Conservation (phyloP, 2,888 invertebrate genomes). For the Drosophila diplacantha region DNA sequence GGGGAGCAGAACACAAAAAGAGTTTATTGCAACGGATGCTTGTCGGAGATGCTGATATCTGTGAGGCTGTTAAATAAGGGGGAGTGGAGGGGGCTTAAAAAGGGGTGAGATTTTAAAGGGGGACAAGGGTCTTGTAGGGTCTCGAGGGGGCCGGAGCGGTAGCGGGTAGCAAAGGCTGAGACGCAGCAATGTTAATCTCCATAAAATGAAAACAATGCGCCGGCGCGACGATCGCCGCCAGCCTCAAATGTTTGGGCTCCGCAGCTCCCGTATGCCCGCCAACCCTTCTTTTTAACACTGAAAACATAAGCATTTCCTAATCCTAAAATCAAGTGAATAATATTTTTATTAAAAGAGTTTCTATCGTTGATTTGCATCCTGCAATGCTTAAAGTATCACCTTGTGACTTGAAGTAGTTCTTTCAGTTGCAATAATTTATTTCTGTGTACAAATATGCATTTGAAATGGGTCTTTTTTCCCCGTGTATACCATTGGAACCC, state of each 20-base stretch:
- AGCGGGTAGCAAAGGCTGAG: conserved; percentile 26
- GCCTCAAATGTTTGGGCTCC: conserved; percentile 31
- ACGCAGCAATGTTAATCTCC: conserved; percentile 70
- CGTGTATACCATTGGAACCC: conserved; percentile 30
- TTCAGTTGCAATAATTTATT: background rate
- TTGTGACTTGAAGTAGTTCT: background rate
- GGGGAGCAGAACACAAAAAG: conserved; percentile 40
- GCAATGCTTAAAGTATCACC: too few species aligned
- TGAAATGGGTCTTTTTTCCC: background rate
- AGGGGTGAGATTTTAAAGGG: background rate
- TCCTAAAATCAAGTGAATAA: background rate
- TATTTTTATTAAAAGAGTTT: background rate
- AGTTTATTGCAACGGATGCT: conserved; percentile 66
- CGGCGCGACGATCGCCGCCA: conserved; percentile 60
- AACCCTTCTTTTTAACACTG: conserved; percentile 5
- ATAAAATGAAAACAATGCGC: conserved; percentile 72
- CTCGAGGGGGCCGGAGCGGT: conserved; percentile 25
- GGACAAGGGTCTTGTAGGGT: conserved; percentile 5
- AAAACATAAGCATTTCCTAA: background rate
- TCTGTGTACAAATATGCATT: background rate
- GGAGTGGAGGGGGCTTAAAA: background rate
- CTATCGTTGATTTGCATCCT: too few species aligned
- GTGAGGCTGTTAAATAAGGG: conserved; percentile 22
- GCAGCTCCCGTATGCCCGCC: conserved; percentile 13
- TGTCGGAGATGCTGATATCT: conserved; percentile 64